Evolutionary conservation across 2,797 vertebrate genomes (phyloP).

Genomic region (Aldrovandia affinis): DNA sequence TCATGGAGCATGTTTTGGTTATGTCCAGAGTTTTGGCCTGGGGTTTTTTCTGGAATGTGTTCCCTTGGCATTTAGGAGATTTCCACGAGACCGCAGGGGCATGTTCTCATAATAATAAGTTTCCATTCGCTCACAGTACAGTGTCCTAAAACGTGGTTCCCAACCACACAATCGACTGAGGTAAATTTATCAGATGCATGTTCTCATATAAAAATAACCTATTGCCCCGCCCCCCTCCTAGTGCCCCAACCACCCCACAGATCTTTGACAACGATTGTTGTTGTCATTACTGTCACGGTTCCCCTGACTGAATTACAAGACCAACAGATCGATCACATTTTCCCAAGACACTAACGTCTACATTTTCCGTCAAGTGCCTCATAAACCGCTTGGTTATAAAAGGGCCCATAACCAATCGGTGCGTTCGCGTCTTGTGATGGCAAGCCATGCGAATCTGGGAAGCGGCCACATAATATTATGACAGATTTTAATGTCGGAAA

Average conservation of each 20-base stretch:
- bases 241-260: neutral
- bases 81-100: neutral
- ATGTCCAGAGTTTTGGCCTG: neutral
- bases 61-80: neutral
- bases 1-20: too few species aligned
- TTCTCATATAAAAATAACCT: slow-evolving; percentile 20
- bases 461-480: neutral
- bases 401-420: neutral
- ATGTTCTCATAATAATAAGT: neutral
- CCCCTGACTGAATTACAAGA: slow-evolving; percentile 2
- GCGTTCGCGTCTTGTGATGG: neutral
- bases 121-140: neutral
- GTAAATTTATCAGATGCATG: neutral
- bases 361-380: neutral
- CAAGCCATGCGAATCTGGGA: neutral
- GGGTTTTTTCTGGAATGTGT: neutral
- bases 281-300: neutral
- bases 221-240: neutral
- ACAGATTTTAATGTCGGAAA: neutral
- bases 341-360: neutral
- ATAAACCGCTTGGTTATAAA: neutral
- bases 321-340: neutral
- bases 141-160: neutral
- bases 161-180: neutral
- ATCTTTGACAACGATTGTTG: neutral